Evolutionary conservation across 2,113 vertebrate genomes (phyloP).

Genomic region (Phocoena phocoena): DNA sequence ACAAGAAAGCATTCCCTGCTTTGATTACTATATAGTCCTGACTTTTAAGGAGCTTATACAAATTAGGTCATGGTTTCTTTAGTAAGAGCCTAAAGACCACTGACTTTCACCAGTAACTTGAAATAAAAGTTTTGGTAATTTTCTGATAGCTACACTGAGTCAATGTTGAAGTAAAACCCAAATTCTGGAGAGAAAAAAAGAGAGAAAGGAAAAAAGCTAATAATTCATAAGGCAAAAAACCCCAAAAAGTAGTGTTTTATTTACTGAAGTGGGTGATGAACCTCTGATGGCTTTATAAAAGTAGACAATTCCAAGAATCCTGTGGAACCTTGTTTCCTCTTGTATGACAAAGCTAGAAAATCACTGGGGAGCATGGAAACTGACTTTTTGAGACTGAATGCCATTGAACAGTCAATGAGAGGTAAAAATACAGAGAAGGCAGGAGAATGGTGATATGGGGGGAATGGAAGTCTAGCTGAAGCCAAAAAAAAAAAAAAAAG

Average conservation of each 20-base stretch:
- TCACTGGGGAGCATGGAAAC: not conserved
- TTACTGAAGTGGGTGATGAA: not conserved
- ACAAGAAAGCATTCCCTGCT: not conserved
- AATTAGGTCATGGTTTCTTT: not conserved
- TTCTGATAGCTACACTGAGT: not conserved
- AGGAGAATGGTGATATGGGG: not conserved
- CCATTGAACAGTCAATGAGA: not conserved
- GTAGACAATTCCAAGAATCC: slow-evolving; percentile 3
- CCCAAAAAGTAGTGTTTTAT: not conserved
- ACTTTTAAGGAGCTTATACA: not conserved
- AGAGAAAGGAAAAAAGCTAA: not conserved
- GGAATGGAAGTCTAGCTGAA: not conserved
- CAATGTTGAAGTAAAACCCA: not conserved
- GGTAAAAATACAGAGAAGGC: not conserved
- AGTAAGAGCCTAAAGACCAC: not conserved
- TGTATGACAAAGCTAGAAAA: not conserved
- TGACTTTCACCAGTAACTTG: not conserved
- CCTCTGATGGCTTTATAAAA: not conserved
- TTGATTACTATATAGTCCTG: not conserved
- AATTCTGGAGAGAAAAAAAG: not conserved
- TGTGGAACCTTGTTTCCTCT: not conserved
- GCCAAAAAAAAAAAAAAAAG: not conserved
- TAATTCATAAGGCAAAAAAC: not conserved
- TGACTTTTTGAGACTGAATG: not conserved
- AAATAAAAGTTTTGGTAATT: not conserved